Evolutionary conservation across 1,140 invertebrate species (phyloP).

Genomic region (Ceratitis capitata): DNA sequence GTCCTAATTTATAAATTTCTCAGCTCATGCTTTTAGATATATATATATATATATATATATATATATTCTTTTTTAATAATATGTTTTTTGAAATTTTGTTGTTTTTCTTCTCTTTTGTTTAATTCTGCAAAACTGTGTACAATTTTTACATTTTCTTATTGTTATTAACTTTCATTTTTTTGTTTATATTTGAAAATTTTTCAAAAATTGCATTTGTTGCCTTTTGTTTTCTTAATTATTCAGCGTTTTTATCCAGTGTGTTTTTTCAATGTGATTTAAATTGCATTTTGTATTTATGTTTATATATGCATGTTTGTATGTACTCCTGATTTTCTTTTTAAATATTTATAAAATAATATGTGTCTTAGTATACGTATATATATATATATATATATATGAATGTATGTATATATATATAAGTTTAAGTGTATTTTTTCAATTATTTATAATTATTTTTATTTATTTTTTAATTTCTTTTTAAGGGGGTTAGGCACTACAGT

Average conservation of each 20-base stretch:
- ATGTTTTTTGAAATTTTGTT: too few species aligned
- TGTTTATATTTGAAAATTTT: slow-evolving; percentile 19
- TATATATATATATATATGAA: background rate
- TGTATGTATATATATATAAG: background rate
- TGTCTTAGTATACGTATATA: slow-evolving; percentile 22
- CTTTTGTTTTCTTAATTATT: slow-evolving; percentile 22
- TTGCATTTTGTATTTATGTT: too few species aligned
- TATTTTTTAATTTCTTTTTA: slow-evolving; percentile 30
- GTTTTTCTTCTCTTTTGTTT: background rate
- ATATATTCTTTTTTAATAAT: slow-evolving; percentile 13
- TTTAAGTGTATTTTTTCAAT: slow-evolving; percentile 20
- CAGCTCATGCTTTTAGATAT: slow-evolving; percentile 45
- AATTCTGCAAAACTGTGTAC: slow-evolving; percentile 47
- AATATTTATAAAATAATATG: slow-evolving; percentile 34
- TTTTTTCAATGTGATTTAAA: background rate
- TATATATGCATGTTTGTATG: background rate
- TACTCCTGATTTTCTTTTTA: slow-evolving; percentile 13
- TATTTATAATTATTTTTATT: slow-evolving; percentile 16
- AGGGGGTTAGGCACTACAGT: slow-evolving; percentile 63
- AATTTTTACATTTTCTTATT: slow-evolving; percentile 54
- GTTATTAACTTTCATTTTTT: slow-evolving; percentile 44
- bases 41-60: slow-evolving; percentile 42
- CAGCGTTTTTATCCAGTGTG: slow-evolving; percentile 29
- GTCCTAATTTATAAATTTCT: background rate
- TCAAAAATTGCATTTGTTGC: slow-evolving; percentile 24